A percentile compares a stretch with the other conserved stretches of the same genome.
Evolutionary conservation across 2,797 vertebrate species (phyloP).

Genomic region (Gymnodraco acuticeps): DNA sequence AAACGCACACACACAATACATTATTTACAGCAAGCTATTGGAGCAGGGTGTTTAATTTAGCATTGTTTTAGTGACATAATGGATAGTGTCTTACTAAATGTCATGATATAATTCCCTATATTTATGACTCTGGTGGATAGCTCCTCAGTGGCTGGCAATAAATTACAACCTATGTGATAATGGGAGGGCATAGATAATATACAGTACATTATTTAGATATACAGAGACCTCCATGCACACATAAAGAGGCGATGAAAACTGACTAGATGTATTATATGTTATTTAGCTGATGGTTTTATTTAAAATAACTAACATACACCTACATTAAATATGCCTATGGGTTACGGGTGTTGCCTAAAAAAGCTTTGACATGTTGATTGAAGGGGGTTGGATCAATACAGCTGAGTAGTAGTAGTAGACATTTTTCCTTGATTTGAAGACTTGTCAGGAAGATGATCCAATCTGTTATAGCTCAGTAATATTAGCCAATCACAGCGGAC

Average conservation of each 20-base stretch:
- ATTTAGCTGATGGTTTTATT: no score
- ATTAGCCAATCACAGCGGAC: neutral
- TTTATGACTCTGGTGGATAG: neutral
- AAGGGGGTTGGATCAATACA: no score
- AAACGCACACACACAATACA: neutral
- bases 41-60: neutral
- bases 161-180: conserved; percentile 11
- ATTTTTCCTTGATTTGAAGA: neutral
- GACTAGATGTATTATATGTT: no score
- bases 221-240: conserved; percentile 1
- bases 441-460: conserved; percentile 16
- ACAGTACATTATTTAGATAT: conserved; percentile 10
- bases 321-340: no score
- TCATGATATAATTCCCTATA: neutral
- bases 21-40: conserved; percentile 21
- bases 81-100: conserved; percentile 12
- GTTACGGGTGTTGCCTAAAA: no score
- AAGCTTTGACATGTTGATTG: no score
- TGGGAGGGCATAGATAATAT: neutral
- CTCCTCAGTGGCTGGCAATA: conserved; percentile 11
- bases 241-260: conserved; percentile 1
- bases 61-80: neutral
- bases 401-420: neutral
- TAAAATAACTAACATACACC: no score
- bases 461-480: neutral